These are phyloP conservation scores for Axinella damicornis DNA, from an alignment of 37 sponge, comb jelly and placozoan genomes.

Conservation along the genomic window DNA sequence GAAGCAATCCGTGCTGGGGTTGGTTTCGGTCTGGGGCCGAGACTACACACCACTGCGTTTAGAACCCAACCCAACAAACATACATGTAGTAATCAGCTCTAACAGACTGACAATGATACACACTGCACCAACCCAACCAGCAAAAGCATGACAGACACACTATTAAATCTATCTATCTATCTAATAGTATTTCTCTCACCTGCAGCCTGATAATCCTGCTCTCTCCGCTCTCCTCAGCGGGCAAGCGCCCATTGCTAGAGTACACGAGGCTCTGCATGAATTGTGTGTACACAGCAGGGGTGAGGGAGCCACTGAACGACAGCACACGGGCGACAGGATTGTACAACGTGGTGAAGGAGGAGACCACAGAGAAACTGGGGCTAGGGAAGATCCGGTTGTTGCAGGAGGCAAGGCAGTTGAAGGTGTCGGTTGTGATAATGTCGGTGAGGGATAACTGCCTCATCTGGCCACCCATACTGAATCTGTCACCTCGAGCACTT, in stretches of 20 bases:
- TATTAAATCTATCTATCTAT: neutral
- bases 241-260: conserved; percentile 46
- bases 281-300: conserved; percentile 34
- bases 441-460: conserved; percentile 36
- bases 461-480: conserved; percentile 35
- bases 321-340: conserved; percentile 51
- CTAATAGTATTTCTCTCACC: neutral
- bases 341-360: conserved; percentile 23
- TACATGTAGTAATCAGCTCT: too few species aligned
- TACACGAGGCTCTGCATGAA: conserved; percentile 41
- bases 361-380: neutral
- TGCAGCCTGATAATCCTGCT: conserved; percentile 36
- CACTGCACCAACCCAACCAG: too few species aligned
- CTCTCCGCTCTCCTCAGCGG: conserved; percentile 53
- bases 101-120: too few species aligned
- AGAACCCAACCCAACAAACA: too few species aligned
- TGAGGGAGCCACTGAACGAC: conserved; percentile 22
- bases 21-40: too few species aligned
- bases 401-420: conserved; percentile 67
- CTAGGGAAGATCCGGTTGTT: conserved; percentile 25
- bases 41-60: too few species aligned
- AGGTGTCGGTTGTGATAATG: neutral
- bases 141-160: too few species aligned
- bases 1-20: too few species aligned
- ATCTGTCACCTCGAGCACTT: conserved; percentile 1